These are phyloP conservation scores for Philhelius pedissequus DNA, from an alignment of 2,888 invertebrate species.

Conservation along the genomic window DNA sequence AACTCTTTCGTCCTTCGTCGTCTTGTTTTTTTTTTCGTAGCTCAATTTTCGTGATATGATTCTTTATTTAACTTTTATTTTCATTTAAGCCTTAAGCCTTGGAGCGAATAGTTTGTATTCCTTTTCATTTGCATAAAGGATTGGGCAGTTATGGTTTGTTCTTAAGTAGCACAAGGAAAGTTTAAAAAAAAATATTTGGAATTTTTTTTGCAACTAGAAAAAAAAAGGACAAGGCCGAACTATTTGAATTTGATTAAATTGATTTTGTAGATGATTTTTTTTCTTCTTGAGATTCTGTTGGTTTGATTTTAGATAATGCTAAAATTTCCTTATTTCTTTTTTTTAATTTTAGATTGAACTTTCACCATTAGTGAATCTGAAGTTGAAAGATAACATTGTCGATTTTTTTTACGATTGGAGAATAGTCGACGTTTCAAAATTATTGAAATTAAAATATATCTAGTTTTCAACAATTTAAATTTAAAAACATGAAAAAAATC, in stretches of 20 bases:
- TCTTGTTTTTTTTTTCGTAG: background rate
- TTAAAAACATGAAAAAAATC: too few species aligned
- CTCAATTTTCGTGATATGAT: slow-evolving; percentile 30
- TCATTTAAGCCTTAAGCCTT: slow-evolving; percentile 53
- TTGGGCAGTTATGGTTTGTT: slow-evolving; percentile 29
- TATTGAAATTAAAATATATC: too few species aligned
- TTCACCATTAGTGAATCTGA: background rate
- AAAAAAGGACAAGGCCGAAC: background rate
- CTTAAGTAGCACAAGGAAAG: slow-evolving; percentile 22
- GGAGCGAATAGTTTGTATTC: slow-evolving; percentile 33
- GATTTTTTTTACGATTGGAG: too few species aligned
- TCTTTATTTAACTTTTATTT: slow-evolving; percentile 61
- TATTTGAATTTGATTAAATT: slow-evolving; percentile 12
- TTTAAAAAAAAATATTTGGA: background rate
- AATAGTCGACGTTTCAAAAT: too few species aligned
- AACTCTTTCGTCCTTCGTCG: background rate
- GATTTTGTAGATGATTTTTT: background rate
- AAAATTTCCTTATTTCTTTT: too few species aligned
- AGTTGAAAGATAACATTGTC: too few species aligned
- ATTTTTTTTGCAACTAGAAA: background rate
- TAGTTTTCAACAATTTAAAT: too few species aligned
- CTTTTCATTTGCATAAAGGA: slow-evolving; percentile 49
- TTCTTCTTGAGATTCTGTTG: background rate
- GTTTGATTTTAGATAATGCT: too few species aligned
- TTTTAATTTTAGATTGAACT: too few species aligned